Conservation (phyloP, 2,113 vertebrate genomes). For the Megaptera novaeangliae region DNA sequence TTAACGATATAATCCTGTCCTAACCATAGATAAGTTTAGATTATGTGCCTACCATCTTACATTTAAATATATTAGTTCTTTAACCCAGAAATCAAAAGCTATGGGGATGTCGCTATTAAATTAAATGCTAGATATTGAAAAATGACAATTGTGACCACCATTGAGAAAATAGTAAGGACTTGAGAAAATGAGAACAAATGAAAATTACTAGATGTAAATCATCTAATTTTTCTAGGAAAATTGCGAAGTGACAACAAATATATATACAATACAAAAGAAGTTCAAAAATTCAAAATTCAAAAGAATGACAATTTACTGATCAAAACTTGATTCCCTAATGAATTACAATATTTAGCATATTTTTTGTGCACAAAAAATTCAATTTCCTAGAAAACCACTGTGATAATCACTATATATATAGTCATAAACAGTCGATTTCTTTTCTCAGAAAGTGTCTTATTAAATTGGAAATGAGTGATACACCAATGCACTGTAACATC, state of each 20-base stretch:
- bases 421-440: neutral
- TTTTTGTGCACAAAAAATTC: neutral
- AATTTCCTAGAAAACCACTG: conserved; percentile 2
- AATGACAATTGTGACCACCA: neutral
- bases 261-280: neutral
- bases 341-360: neutral
- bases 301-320: neutral
- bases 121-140: neutral
- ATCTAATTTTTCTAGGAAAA: neutral
- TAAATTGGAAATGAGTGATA: conserved; percentile 35
- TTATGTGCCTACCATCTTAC: neutral
- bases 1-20: neutral
- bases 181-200: neutral
- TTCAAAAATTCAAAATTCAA: conserved; percentile 22
- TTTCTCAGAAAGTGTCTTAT: neutral
- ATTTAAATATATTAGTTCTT: neutral
- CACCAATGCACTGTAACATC: neutral
- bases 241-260: neutral
- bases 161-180: neutral
- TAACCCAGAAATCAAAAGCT: neutral
- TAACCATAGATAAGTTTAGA: neutral
- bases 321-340: neutral
- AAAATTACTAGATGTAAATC: neutral
- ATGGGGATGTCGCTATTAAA: neutral
- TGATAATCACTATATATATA: neutral